phyloP scores from a whole-genome alignment of 2,113 vertebrate genomes.

The Crotalus viridis region DNA sequence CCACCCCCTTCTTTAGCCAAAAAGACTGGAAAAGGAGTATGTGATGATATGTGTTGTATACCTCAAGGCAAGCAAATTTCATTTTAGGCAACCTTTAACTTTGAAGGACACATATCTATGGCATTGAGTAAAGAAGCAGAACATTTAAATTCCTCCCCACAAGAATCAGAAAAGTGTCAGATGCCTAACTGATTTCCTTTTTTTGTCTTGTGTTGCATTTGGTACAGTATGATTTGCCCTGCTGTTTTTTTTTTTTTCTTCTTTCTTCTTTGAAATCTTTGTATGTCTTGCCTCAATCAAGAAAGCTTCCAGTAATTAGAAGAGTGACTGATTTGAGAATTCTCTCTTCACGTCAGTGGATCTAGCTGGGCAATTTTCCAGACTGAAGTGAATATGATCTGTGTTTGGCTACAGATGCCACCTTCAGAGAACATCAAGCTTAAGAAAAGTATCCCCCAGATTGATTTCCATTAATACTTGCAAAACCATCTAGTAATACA shows the following conservation, averaged over 20 bases:
- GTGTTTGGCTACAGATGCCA: not conserved
- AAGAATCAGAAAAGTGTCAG: not conserved
- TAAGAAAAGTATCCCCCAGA: not conserved
- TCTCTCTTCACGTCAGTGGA: not conserved
- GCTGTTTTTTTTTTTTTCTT: not conserved
- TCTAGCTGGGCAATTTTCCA: not conserved
- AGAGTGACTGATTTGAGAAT: not conserved
- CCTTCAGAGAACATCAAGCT: not conserved
- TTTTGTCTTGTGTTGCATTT: not conserved
- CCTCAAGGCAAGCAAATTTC: not conserved
- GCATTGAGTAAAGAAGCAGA: not conserved
- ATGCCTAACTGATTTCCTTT: not conserved
- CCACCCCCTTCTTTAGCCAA: not conserved
- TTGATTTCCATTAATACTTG: too few species aligned
- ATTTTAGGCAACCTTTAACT: not conserved
- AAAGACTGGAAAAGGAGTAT: not conserved
- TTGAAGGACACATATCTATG: not conserved
- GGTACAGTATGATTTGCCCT: not conserved
- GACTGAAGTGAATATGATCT: not conserved
- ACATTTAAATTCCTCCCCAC: not conserved
- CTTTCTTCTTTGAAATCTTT: not conserved
- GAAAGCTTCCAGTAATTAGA: not conserved
- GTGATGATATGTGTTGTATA: not conserved
- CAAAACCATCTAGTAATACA: not conserved
- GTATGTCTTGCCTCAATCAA: not conserved